Evolutionary conservation across 2,113 vertebrate genomes (phyloP), one percentile per base, ranked within the genome.

Genomic region (Symphodus melops): DNA sequence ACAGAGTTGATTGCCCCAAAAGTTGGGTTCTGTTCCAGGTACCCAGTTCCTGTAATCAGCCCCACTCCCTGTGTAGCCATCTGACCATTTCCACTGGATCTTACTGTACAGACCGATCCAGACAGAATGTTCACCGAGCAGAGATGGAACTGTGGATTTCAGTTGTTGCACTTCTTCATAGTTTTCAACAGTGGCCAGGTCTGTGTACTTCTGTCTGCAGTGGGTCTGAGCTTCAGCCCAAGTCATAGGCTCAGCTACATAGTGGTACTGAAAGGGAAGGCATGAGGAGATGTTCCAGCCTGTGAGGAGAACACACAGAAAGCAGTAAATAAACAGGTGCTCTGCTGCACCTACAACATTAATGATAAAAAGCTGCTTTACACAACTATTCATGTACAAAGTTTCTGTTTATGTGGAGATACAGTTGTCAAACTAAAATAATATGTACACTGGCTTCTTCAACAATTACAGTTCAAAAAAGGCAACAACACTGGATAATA

Each of bases 221-320:
- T 41, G 11, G 39, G 39, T 41, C 39, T 41, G 39, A 41, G 39
- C 39, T 41, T 41, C 39, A 41, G 39, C 3, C 39, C 39, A 41
- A 41, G 39, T 41, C 39, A 41, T 41, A 11, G 11, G 68, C 77
- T 46, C 0, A 16, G 39, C 9, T 23, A 72, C 52, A 41, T 16
- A 77, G 73, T 58, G 17, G 74, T 77, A 82, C 42, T 72, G 63
- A 58, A 0, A 1, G 57, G 25, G 41, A 1, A 57, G n/a, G 42
- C 56, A 57, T 1, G 20, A 8, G 37, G 28, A 33, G 54, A 37
- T 17, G 20, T 8, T 3, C 49, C 68, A 52, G 14, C 19, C 75
- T 70, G 44, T 62, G 10, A 46, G 10, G 25, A 42, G 1, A 53
- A 70, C 12, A 17, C 11, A 10, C 11, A 6, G 7, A 2, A 28